These are phyloP conservation scores for Megalopta genalis DNA, from an alignment of 1,140 invertebrate species.

Conservation along the genomic window DNA sequence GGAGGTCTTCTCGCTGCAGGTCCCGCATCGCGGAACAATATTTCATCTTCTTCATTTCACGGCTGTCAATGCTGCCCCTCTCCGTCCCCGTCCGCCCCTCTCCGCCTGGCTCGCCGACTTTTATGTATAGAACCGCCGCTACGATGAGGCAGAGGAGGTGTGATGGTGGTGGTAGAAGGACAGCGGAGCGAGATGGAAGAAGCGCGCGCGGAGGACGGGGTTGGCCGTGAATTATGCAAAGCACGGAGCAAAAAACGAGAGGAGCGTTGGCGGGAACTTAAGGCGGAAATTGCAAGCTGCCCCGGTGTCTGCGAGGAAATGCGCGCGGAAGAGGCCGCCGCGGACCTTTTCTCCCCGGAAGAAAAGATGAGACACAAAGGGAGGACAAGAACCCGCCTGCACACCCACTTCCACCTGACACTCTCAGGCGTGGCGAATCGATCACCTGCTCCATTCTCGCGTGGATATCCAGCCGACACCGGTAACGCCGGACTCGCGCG, in stretches of 20 bases:
- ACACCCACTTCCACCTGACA: conserved; percentile 16
- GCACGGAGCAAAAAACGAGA: conserved; percentile 5
- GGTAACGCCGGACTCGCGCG: no score
- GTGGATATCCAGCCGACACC: not conserved
- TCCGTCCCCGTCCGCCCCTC: no score
- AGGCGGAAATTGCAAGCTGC: conserved; percentile 35
- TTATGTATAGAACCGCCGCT: not conserved
- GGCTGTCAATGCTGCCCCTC: not conserved
- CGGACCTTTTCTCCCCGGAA: no score
- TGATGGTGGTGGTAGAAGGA: not conserved
- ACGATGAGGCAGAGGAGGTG: no score
- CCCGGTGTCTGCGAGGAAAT: no score
- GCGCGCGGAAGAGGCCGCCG: no score
- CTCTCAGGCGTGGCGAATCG: conserved; percentile 10
- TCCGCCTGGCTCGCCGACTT: not conserved
- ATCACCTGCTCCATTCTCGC: not conserved
- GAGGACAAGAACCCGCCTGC: no score
- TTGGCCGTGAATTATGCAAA: conserved; percentile 24
- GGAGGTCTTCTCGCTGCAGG: not conserved
- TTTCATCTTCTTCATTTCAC: conserved; percentile 23
- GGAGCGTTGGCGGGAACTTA: conserved; percentile 1
- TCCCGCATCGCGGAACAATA: not conserved
- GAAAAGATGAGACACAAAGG: no score
- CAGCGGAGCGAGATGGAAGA: not conserved
- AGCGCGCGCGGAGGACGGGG: not conserved